Conservation (phyloP, 2,113 vertebrate genomes). For the Burhinus bistriatus region DNA sequence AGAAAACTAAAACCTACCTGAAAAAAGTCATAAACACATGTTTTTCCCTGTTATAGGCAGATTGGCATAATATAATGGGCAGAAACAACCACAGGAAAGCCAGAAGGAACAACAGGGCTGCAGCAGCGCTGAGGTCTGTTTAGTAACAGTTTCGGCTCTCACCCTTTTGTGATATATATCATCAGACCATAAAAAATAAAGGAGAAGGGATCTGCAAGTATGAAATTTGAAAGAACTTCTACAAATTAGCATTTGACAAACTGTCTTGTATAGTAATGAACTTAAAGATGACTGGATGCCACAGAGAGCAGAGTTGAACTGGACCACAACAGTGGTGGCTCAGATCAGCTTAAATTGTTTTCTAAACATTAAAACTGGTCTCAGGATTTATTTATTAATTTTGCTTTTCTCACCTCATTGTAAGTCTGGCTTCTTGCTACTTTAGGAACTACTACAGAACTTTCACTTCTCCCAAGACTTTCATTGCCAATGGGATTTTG, state of each 20-base stretch:
- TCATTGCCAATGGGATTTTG: not conserved
- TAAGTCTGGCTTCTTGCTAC: not conserved
- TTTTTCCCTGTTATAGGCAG: not conserved
- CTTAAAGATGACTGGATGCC: not conserved
- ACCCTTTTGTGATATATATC: not conserved
- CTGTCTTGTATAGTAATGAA: not conserved
- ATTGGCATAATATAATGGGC: not conserved
- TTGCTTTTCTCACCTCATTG: not conserved
- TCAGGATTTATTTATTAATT: not conserved
- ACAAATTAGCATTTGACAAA: not conserved
- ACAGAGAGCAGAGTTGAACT: not conserved
- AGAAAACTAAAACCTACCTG: not conserved
- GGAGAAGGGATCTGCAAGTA: not conserved
- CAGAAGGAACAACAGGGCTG: not conserved
- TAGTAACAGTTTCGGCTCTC: not conserved
- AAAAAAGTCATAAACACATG: not conserved
- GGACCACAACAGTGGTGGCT: not conserved
- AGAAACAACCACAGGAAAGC: not conserved
- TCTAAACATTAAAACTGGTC: not conserved
- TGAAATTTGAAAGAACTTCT: not conserved
- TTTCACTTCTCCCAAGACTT: not conserved
- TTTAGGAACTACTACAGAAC: not conserved
- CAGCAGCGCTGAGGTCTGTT: not conserved
- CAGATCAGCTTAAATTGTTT: not conserved
- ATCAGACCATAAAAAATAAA: not conserved